These are phyloP conservation scores for Pluvianellus socialis DNA, from an alignment of 2,113 vertebrate genomes.

Conservation along the genomic window DNA sequence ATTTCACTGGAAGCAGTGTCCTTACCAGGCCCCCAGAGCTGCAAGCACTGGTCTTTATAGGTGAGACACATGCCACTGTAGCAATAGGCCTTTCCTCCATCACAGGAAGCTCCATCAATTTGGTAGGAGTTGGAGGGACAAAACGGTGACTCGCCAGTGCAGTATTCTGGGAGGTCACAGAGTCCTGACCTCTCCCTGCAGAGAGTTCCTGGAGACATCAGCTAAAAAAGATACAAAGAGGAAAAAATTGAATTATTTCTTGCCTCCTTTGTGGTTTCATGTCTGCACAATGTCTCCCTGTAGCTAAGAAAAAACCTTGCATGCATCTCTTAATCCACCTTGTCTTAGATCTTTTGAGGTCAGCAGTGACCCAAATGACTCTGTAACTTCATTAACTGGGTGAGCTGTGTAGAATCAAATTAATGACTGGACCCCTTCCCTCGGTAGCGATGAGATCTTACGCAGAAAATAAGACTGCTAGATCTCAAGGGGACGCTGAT, in stretches of 20 bases:
- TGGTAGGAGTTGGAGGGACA: conserved; percentile 94
- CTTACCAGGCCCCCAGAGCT: conserved; percentile 90
- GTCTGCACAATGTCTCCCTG: neutral
- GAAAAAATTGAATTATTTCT: neutral
- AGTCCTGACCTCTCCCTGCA: conserved; percentile 82
- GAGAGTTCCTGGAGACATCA: conserved; percentile 83
- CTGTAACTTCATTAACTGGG: neutral
- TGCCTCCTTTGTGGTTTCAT: neutral
- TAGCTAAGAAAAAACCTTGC: neutral
- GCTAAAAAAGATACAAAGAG: conserved; percentile 60
- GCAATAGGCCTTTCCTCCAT: conserved; percentile 84
- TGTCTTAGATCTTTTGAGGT: neutral
- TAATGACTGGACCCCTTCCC: neutral
- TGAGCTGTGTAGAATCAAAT: neutral
- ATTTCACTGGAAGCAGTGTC: neutral
- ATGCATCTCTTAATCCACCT: neutral
- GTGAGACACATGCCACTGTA: conserved; percentile 98
- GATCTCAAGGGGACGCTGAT: neutral
- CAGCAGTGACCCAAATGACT: neutral
- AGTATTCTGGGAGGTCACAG: conserved; percentile 93
- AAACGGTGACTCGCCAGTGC: conserved; percentile 85
- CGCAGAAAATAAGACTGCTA: neutral
- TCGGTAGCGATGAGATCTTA: neutral
- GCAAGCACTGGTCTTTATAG: conserved; percentile 88
- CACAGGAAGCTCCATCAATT: conserved; percentile 85